Percentiles rank a stretch among this genome's conserved stretches.
Conservation (phyloP, 2,113 vertebrate species). For the Clupea harengus region DNA sequence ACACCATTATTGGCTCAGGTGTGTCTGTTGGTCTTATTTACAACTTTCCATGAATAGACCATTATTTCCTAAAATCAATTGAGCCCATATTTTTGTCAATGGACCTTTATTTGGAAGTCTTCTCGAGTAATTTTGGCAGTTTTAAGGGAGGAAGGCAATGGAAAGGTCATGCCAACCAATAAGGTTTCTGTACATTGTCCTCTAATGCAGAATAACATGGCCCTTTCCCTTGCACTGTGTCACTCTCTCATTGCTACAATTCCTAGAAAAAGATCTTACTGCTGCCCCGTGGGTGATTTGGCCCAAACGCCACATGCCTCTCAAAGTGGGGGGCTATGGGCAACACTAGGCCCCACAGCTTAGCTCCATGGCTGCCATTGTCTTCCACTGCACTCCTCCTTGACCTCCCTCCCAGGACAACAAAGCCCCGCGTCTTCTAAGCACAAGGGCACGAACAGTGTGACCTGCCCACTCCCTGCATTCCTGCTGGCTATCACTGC, state of each 20-base stretch:
- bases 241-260: not conserved
- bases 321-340: conserved; percentile 63
- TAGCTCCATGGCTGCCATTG: conserved; percentile 65
- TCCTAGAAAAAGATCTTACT: conserved; percentile 46
- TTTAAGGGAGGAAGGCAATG: not conserved
- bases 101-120: not conserved
- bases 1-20: not conserved
- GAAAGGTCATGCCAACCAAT: not conserved
- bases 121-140: not conserved
- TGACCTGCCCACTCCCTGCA: conserved; percentile 61
- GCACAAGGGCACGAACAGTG: conserved; percentile 53
- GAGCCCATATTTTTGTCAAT: not conserved
- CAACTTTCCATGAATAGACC: not conserved
- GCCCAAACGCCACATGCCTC: conserved; percentile 66
- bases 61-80: not conserved
- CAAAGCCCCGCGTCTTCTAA: conserved; percentile 68
- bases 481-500: conserved; percentile 62
- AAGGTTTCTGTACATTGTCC: not conserved
- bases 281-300: conserved; percentile 65
- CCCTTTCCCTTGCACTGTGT: not conserved
- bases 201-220: not conserved
- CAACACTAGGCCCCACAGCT: conserved; percentile 71
- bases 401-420: conserved; percentile 51
- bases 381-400: conserved; percentile 44
- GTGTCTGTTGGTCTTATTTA: not conserved